Percentiles rank a stretch among this genome's conserved stretches.
These are phyloP conservation scores for Muscicapa comitata DNA, from an alignment of 2,797 vertebrate genomes.

Conservation along the genomic window DNA sequence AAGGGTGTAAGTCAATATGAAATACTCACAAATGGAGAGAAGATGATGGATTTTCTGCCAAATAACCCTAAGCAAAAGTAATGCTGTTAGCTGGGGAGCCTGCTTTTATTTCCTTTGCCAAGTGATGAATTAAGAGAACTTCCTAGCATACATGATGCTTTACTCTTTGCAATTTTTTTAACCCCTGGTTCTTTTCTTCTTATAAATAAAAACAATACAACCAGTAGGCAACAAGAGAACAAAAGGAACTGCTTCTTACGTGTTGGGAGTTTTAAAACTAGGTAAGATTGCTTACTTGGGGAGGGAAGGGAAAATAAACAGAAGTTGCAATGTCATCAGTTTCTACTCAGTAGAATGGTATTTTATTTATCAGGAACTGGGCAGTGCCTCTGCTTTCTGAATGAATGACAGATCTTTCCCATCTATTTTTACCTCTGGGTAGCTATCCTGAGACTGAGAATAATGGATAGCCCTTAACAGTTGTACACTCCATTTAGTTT, in stretches of 20 bases:
- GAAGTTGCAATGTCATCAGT: background rate
- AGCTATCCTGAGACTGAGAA: background rate
- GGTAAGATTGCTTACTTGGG: background rate
- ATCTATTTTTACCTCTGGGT: conserved; percentile 26
- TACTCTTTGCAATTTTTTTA: background rate
- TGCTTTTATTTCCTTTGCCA: conserved; percentile 39
- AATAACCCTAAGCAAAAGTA: conserved; percentile 44
- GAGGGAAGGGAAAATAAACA: background rate
- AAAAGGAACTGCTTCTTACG: background rate
- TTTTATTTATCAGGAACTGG: conserved; percentile 10
- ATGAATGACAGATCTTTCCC: background rate
- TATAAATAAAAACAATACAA: background rate
- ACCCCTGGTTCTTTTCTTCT: background rate
- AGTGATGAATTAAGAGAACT: conserved; percentile 15
- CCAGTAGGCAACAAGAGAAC: background rate
- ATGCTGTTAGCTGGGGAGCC: background rate
- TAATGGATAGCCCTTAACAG: background rate
- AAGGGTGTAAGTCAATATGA: conserved; percentile 23
- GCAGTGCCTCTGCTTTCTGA: background rate
- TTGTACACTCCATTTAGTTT: background rate
- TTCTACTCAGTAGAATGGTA: background rate
- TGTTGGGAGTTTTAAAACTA: background rate
- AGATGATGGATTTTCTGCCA: conserved; percentile 58
- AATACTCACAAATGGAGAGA: conserved; percentile 23
- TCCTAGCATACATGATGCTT: background rate